Evolutionary conservation across 2,113 vertebrate genomes (phyloP).

Genomic region (Notarius lentiginosus): DNA sequence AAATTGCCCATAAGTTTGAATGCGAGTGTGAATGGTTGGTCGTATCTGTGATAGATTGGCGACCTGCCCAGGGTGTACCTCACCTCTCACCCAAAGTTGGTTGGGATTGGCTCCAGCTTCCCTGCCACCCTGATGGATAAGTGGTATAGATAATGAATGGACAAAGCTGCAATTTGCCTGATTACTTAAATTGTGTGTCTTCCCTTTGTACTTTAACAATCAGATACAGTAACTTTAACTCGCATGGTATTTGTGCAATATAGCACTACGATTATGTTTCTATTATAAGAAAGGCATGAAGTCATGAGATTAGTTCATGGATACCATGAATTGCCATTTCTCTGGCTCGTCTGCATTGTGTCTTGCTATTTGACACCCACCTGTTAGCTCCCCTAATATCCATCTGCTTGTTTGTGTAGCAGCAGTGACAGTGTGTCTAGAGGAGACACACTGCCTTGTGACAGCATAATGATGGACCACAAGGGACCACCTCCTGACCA

Average conservation of each 20-base stretch:
- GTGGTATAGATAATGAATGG: no score
- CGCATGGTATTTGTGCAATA: background rate
- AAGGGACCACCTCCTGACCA: conserved; percentile 42
- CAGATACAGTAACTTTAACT: background rate
- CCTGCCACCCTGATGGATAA: no score
- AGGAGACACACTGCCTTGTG: conserved; percentile 54
- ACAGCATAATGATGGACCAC: conserved; percentile 51
- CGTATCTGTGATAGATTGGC: no score
- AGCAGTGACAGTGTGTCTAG: conserved; percentile 60
- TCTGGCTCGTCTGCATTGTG: conserved; percentile 13
- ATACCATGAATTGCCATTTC: background rate
- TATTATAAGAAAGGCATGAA: background rate
- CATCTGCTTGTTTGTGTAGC: conserved; percentile 66
- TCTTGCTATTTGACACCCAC: conserved; percentile 51
- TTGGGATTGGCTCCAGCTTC: no score
- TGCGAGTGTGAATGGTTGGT: no score
- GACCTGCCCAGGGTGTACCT: no score
- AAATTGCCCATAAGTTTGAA: no score
- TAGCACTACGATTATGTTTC: background rate
- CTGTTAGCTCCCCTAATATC: conserved; percentile 45
- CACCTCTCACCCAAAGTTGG: no score
- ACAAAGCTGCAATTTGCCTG: background rate
- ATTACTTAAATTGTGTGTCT: background rate
- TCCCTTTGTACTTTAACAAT: background rate
- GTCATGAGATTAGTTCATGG: background rate